Evolutionary conservation across 2,797 vertebrate genomes (phyloP), one percentile per base, ranked within the genome.

Genomic region (Danionella dracula): DNA sequence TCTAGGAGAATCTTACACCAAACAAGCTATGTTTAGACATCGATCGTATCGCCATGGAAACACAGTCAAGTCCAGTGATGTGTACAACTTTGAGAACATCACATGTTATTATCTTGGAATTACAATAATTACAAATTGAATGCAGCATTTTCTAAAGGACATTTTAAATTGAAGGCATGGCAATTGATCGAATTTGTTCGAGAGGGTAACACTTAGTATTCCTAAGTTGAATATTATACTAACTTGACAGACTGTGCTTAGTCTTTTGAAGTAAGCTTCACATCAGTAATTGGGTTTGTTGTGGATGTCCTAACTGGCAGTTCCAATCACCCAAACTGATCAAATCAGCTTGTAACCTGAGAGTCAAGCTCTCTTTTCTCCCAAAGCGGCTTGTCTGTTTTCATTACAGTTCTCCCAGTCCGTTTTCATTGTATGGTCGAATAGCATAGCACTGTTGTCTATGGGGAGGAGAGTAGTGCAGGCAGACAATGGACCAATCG

Each of bases 401-500:
- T 71, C 31, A 44, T 46, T 49, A 64, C 37, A 67, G 70, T 38
- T 32, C 23, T 34, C 51, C 42, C 34, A n/a, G 56, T 48, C 58
- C 34, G 15, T 67, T 67, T 57, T 57, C 13, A 45, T 55, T 48
- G 4, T 46, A 50, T 21, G 9, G 15, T 59, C n/a, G 37, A 51
- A 35, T 8, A n/a, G 27, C 1, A 4, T 6, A 38, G 42, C 7
- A 20, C 16, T 2, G 15, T 51, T 42, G 46, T 70, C 61, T 8
- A 7, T 7, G 19, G 65, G 66, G 71, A 68, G 5, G 17, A 4
- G 8, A 32, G 56, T 13, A 6, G 17, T 13, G 23, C 4, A 11
- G 23, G 10, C 15, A 53, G 54, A 70, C 59, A 65, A 64, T 53
- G n/a, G 65, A 61, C 53, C 64, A 71, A 73, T 71, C 54, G 68